Evolutionary conservation across 2,888 invertebrate species (phyloP).

Genomic region (Lepetodrilus schrolli): DNA sequence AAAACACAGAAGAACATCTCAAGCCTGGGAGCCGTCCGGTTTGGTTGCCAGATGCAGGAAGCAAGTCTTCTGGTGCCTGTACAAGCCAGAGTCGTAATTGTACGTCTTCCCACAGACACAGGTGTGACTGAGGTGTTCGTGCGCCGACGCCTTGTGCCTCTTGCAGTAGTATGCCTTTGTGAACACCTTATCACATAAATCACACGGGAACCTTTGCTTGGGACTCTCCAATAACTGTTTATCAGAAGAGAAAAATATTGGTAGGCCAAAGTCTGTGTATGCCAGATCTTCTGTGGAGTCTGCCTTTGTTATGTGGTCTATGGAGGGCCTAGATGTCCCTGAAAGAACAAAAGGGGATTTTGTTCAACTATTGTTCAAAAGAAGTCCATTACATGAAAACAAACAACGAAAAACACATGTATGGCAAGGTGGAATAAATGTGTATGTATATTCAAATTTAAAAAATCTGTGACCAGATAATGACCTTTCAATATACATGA

Average conservation of each 20-base stretch:
- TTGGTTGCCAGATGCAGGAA: neutral
- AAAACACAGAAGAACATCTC: no score
- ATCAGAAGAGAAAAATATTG: neutral
- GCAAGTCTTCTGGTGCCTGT: neutral
- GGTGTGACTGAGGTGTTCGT: neutral
- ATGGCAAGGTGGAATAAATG: no score
- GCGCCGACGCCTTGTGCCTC: constrained; percentile 13
- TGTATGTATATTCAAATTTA: no score
- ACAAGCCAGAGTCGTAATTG: neutral
- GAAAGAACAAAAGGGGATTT: neutral
- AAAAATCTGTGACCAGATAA: no score
- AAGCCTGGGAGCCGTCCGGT: no score
- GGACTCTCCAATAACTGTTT: neutral
- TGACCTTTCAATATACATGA: no score
- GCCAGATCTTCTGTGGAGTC: neutral
- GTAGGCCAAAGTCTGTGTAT: neutral
- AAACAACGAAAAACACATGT: neutral
- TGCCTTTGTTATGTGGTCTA: neutral
- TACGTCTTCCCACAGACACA: neutral
- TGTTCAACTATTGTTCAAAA: neutral
- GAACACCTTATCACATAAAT: constrained; percentile 3
- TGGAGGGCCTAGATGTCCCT: no score
- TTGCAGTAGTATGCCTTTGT: constrained; percentile 2
- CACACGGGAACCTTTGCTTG: constrained; percentile 1
- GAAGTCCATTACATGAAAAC: neutral